Conservation (phyloP, 1,140 invertebrate species). For the Drosophila pachea region DNA sequence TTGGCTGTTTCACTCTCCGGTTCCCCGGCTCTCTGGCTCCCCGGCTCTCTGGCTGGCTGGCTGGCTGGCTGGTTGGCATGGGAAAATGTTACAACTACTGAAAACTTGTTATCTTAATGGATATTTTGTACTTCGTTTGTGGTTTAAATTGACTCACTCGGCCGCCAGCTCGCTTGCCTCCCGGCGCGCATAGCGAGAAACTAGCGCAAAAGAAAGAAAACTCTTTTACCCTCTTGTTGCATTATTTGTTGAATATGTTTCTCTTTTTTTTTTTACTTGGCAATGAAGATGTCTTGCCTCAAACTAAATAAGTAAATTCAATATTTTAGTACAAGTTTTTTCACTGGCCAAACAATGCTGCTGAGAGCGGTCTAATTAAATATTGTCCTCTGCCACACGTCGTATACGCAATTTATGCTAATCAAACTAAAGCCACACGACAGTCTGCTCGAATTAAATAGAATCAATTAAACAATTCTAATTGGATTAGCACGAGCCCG, state of each 20-base stretch:
- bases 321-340: constrained; percentile 18
- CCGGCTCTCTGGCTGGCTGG: neutral
- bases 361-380: constrained; percentile 5
- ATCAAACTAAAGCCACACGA: constrained; percentile 5
- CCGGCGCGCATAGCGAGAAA: constrained; percentile 14
- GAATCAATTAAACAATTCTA: constrained; percentile 41
- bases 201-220: constrained; percentile 10
- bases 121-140: constrained; percentile 77
- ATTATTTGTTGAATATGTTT: constrained; percentile 32
- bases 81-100: constrained; percentile 73
- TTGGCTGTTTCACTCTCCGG: neutral
- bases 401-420: constrained; percentile 22
- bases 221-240: constrained; percentile 29
- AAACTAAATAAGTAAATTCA: constrained; percentile 30
- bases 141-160: constrained; percentile 72
- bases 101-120: constrained; percentile 77
- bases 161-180: constrained; percentile 36
- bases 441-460: constrained; percentile 8
- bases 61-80: constrained; percentile 6
- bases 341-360: neutral
- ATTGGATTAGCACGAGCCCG: constrained; percentile 29
- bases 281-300: constrained; percentile 18
- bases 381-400: constrained; percentile 4
- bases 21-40: neutral
- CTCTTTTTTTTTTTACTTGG: constrained; percentile 1